Percentiles rank a stretch among this genome's conserved stretches.
These are phyloP conservation scores for Phoeniculus purpureus DNA, from an alignment of 2,797 vertebrate genomes.

Conservation along the genomic window DNA sequence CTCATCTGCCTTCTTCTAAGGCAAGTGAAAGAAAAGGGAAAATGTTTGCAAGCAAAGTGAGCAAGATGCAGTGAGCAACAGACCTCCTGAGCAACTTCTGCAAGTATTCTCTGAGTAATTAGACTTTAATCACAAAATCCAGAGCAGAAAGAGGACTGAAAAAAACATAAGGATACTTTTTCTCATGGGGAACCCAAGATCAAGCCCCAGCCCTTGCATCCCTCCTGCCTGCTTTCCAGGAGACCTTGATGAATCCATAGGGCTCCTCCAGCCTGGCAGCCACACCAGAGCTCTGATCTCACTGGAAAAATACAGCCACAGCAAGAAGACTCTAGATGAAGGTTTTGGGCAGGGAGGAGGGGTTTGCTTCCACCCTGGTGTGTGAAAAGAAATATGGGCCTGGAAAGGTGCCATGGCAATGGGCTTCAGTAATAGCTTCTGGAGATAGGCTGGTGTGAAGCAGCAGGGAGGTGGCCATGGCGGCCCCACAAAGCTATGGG, in stretches of 20 bases:
- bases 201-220: background rate
- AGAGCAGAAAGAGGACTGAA: background rate
- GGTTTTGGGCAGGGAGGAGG: background rate
- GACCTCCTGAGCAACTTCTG: background rate
- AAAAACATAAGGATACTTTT: background rate
- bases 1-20: accelerated
- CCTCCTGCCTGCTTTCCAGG: background rate
- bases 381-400: constrained; percentile 34
- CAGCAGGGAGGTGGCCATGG: background rate
- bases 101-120: background rate
- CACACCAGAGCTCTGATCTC: accelerated
- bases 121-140: background rate
- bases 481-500: constrained; percentile 58
- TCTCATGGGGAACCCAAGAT: accelerated
- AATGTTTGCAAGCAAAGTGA: background rate
- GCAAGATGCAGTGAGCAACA: accelerated
- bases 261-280: background rate
- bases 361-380: constrained; percentile 4
- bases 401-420: constrained; percentile 53
- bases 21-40: background rate
- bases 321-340: constrained; percentile 33
- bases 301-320: constrained; percentile 54
- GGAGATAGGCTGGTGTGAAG: background rate
- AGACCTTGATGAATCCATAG: background rate
- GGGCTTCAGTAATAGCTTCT: constrained; percentile 39